Base-by-base conservation (phyloP, 2,113 vertebrate genomes). In the Crocuta crocuta region DNA sequence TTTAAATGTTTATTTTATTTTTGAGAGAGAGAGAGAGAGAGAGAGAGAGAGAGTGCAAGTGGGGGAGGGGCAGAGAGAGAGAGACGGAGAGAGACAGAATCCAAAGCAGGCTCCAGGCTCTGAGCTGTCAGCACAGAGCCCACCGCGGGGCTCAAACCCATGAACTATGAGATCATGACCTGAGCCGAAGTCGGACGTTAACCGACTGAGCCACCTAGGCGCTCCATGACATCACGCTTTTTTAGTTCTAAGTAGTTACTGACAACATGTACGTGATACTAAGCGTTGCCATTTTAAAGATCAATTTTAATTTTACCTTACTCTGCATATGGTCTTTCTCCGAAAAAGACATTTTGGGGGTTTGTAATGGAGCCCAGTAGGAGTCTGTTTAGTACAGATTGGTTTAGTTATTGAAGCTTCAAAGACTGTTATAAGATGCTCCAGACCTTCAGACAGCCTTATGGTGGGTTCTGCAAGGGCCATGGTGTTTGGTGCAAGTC, bases 171-270 rank as follows among this genome's bases (percentile, higher is more conserved):
- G 21, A 23, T 61, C 58, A 61, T 23, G 58, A 61, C 21, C 19
- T 23, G 58, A 61, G 7, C 58, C 2, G 7, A 61, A 23, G 58
- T 61, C 5, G 58, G 58, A 61, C 7, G 58, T 61, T 61, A 23
- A 61, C 58, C 0, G 21, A 61, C 58, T 23, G 58, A 61, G 58
- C 21, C 58, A 61, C 21, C 58, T 21, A 23, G 58, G 19, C 2
- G 58, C 58, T 19, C 58, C 58, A 1, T 92, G 19, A 33, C 45
- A 65, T 71, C 28, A 80, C 24, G 15, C 6, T 26, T 55, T 82
- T 93, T 93, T 93, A 97, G 45, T 89, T n/a, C 71, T 91, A 58
- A 71, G 23, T 33, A 93, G 61, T 86, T 84, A 24, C 48, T 89
- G 82, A 92, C 58, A 26, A 35, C 28, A 50, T 83, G 21, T 83